These are phyloP conservation scores for Torymus auratus DNA, from an alignment of 2,888 invertebrate genomes.

Conservation along the genomic window DNA sequence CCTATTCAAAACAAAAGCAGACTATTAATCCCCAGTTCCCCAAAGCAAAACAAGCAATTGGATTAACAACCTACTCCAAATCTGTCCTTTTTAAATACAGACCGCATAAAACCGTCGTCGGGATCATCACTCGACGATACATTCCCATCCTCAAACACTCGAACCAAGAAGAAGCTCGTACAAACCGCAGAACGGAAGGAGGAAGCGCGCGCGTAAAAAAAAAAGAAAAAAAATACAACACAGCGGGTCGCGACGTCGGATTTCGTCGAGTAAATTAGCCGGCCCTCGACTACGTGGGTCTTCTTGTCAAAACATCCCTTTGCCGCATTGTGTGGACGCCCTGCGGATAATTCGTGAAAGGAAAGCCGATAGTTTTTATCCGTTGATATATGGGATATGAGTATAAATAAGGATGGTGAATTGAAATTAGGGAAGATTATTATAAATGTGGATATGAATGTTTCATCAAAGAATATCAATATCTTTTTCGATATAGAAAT, in stretches of 20 bases:
- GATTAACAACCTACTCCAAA: neutral
- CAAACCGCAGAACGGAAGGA: neutral
- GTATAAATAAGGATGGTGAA: too few species aligned
- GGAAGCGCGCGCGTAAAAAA: neutral
- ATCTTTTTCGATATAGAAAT: too few species aligned
- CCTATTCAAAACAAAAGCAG: too few species aligned
- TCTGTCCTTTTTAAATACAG: constrained; percentile 3
- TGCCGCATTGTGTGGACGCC: constrained; percentile 1
- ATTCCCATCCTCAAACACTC: neutral
- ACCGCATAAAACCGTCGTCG: constrained; percentile 34
- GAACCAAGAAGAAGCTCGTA: too few species aligned
- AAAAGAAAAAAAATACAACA: constrained; percentile 3
- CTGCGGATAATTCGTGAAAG: too few species aligned
- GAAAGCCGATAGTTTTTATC: too few species aligned
- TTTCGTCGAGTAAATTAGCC: constrained; percentile 46
- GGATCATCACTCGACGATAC: constrained; percentile 6
- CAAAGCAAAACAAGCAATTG: too few species aligned
- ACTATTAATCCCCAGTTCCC: too few species aligned
- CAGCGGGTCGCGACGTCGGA: neutral
- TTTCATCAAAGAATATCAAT: too few species aligned
- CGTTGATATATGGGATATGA: too few species aligned
- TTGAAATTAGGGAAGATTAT: too few species aligned
- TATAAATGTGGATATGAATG: too few species aligned
- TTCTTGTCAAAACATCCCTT: constrained; percentile 45
- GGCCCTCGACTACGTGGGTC: constrained; percentile 10